phyloP scores from a whole-genome alignment of 2,797 vertebrate genomes.

The Gila robusta region DNA sequence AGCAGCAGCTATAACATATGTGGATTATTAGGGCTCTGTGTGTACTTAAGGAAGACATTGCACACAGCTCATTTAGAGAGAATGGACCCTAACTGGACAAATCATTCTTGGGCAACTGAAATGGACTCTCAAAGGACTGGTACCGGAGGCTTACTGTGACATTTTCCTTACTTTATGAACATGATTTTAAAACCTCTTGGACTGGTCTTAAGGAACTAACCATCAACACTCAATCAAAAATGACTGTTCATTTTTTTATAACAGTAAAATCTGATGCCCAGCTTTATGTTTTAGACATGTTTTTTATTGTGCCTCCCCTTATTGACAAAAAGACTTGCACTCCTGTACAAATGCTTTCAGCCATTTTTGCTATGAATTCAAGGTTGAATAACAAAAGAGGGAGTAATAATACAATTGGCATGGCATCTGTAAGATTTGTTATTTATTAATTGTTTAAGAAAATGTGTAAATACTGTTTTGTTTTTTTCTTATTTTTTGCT shows the following conservation, averaged over 20 bases:
- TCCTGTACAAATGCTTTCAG: conserved; percentile 42
- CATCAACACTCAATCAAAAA: conserved; percentile 33
- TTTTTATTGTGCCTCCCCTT: conserved; percentile 44
- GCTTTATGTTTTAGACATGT: conserved; percentile 31
- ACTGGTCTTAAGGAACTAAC: conserved; percentile 43
- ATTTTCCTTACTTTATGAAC: conserved; percentile 61
- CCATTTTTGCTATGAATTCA: conserved; percentile 26
- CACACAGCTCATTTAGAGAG: conserved; percentile 14
- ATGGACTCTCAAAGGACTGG: conserved; percentile 61
- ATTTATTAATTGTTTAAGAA: conserved; percentile 48
- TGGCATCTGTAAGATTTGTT: conserved; percentile 37
- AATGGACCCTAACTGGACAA: conserved; percentile 33
- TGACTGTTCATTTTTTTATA: conserved; percentile 49
- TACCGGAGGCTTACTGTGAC: conserved; percentile 74
- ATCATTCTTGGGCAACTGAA: conserved; percentile 15
- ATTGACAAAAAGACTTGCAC: conserved; percentile 27
- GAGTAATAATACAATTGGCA: conserved; percentile 1
- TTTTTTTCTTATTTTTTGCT: conserved; percentile 36
- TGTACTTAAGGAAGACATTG: conserved; percentile 27
- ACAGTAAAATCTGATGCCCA: conserved; percentile 39
- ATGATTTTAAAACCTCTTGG: conserved; percentile 41
- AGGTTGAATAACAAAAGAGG: conserved; percentile 32
- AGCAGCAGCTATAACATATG: conserved; percentile 35
- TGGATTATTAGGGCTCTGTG: conserved; percentile 51
- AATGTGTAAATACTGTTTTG: conserved; percentile 56